These are phyloP conservation scores for Elephas maximus DNA, from an alignment of 2,113 vertebrate genomes.

Conservation along the genomic window DNA sequence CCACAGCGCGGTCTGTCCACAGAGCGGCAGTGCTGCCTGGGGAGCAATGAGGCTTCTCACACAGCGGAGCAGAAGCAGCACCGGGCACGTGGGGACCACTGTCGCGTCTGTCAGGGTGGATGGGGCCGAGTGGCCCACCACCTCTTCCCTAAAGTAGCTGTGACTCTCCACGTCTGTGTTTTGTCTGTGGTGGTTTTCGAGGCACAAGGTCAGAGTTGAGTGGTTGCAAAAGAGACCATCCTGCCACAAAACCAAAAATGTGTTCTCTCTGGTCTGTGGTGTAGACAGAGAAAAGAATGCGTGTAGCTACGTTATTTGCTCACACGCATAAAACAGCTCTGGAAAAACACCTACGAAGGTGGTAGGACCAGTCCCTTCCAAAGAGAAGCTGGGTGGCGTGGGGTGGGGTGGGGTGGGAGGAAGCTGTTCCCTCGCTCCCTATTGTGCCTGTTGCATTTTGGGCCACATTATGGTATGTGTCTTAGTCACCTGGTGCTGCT, in stretches of 20 bases:
- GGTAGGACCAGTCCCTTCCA: not conserved
- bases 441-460: rapidly evolving
- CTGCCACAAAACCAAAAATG: not conserved
- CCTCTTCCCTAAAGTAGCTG: not conserved
- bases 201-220: no score
- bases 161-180: not conserved
- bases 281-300: rapidly evolving
- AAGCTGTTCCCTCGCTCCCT: rapidly evolving
- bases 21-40: not conserved
- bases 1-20: not conserved
- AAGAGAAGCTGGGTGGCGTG: not conserved
- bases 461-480: rapidly evolving
- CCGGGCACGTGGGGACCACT: not conserved
- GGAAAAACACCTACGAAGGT: rapidly evolving
- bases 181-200: not conserved
- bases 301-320: rapidly evolving
- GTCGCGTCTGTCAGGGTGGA: not conserved
- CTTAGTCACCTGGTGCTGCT: no score
- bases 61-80: no score
- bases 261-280: not conserved
- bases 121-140: not conserved
- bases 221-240: rapidly evolving
- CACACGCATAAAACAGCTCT: rapidly evolving
- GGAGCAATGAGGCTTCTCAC: no score
- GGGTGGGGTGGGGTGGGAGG: not conserved